Evolutionary conservation across 2,888 invertebrate species (phyloP).

Genomic region (Julus scandinavius): DNA sequence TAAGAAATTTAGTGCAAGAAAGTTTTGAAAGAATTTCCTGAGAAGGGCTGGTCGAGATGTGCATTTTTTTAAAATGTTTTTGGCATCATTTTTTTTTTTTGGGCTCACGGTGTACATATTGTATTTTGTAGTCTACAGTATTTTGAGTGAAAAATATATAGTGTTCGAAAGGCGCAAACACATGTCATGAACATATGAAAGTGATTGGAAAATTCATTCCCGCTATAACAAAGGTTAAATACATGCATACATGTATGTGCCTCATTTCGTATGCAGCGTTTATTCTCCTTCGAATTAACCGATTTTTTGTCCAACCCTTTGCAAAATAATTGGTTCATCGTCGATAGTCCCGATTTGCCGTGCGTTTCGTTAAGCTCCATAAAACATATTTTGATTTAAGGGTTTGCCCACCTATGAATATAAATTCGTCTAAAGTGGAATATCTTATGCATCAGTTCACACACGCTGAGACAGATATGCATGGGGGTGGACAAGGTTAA

Average conservation of each 20-base stretch:
- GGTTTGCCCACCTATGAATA: slow-evolving; percentile 35
- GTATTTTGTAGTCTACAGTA: no score
- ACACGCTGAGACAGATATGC: slow-evolving; percentile 36
- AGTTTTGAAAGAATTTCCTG: no score
- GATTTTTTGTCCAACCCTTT: background rate
- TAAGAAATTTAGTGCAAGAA: no score
- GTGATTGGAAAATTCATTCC: background rate
- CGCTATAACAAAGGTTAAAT: background rate
- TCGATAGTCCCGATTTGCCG: background rate
- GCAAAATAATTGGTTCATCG: background rate
- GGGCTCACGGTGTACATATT: no score
- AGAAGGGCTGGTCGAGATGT: no score
- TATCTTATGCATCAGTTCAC: slow-evolving; percentile 14
- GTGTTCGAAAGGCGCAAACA: background rate
- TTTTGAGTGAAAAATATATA: no score
- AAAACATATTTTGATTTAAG: slow-evolving; percentile 3
- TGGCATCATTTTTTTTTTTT: no score
- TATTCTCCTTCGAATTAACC: background rate
- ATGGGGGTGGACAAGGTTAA: slow-evolving; percentile 49
- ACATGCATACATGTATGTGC: background rate
- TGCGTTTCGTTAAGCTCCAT: slow-evolving; percentile 8
- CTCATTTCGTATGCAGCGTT: background rate
- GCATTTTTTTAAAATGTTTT: no score
- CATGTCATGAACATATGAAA: background rate
- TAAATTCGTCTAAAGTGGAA: background rate